These are phyloP conservation scores for Atherinosoma microstoma DNA, from an alignment of 2,797 vertebrate genomes.

Conservation along the genomic window DNA sequence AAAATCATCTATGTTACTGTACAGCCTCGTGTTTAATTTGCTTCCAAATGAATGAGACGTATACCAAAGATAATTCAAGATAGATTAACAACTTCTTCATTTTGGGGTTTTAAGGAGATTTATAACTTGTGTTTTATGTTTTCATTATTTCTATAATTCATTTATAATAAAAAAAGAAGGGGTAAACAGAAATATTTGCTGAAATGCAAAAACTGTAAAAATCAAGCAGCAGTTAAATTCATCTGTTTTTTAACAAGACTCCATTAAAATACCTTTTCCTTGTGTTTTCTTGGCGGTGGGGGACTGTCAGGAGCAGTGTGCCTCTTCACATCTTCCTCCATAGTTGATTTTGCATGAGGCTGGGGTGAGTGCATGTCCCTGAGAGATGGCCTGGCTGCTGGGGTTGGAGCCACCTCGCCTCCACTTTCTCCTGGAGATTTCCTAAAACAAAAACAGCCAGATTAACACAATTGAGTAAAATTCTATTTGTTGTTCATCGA, in stretches of 20 bases:
- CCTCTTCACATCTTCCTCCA: conserved; percentile 95
- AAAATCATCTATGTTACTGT: no score
- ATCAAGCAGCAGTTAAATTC: not conserved
- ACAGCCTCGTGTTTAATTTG: no score
- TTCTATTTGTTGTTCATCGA: not conserved
- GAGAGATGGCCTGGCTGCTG: conserved; percentile 90
- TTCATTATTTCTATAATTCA: no score
- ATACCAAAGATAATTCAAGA: no score
- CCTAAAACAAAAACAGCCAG: conserved; percentile 67
- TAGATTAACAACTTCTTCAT: no score
- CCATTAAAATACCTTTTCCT: conserved; percentile 69
- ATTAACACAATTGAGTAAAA: not conserved
- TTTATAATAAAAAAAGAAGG: no score
- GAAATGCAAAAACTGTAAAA: not conserved
- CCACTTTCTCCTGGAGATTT: conserved; percentile 93
- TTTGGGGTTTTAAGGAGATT: no score
- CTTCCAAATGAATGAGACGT: no score
- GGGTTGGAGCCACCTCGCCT: conserved; percentile 82
- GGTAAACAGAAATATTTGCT: not conserved
- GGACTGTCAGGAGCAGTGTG: conserved; percentile 76
- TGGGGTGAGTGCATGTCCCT: conserved; percentile 95
- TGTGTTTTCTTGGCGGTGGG: conserved; percentile 70
- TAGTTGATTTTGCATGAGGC: conserved; percentile 88
- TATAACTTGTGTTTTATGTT: no score
- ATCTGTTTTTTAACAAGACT: not conserved